These are phyloP conservation scores for Catagonus wagneri DNA, from an alignment of 2,113 vertebrate species.

Conservation along the genomic window DNA sequence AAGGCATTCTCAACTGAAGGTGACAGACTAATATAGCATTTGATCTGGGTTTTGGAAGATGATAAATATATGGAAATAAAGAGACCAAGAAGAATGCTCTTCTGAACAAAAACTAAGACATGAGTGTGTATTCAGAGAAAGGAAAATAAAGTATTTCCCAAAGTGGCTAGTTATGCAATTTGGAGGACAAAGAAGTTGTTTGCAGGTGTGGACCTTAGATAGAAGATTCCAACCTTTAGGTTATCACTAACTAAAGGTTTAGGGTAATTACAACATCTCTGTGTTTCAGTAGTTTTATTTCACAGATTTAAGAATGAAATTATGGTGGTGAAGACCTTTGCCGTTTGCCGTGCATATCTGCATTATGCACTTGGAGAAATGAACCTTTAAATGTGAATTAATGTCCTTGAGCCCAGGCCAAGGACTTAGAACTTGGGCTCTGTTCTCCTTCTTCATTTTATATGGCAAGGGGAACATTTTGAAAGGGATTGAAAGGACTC, in stretches of 20 bases:
- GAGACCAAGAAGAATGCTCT: background rate
- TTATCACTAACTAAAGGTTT: background rate
- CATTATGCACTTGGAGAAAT: background rate
- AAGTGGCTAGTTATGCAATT: background rate
- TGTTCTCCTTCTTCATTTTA: background rate
- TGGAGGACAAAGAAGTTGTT: background rate
- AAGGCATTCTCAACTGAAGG: background rate
- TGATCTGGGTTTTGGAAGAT: background rate
- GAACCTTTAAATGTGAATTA: background rate
- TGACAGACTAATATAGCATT: background rate
- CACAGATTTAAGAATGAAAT: background rate
- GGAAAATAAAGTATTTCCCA: background rate
- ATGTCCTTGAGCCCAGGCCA: background rate
- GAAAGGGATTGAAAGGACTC: background rate
- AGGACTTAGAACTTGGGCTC: background rate
- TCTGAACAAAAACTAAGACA: background rate
- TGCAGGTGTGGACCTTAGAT: accelerated
- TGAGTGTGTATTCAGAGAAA: background rate
- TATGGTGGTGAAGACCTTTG: background rate
- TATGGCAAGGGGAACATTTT: background rate
- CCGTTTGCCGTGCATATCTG: background rate
- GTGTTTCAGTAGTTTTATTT: background rate
- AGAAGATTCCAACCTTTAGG: background rate
- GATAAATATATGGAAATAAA: constrained; percentile 8
- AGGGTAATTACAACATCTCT: background rate